Base-by-base conservation (phyloP, 2,797 vertebrate species). In the Leptoclinus maculatus region DNA sequence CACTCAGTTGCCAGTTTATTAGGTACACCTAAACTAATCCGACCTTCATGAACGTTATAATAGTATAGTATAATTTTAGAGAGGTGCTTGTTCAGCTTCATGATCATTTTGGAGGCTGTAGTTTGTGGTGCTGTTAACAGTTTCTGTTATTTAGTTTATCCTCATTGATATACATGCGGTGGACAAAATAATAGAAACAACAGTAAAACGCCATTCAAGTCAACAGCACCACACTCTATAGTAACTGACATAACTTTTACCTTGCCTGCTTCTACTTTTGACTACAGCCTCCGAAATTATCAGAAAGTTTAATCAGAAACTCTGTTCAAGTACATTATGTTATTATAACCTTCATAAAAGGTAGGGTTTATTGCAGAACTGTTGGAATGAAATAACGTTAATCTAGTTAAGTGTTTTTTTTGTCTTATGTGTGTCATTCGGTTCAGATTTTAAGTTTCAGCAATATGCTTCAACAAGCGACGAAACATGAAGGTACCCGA, bases 41-140 rank as follows among this genome's bases (percentile, higher is more conserved):
- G 3, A 12, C 0, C 0, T 32, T 0, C 27, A 29, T 45, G 9
- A 64, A 64, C 25, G 17, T 29, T 29, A 45, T 12, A 29, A 0
- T 19, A 3, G 1, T n/a, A 3, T 10, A n/a, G 14, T 34, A 19
- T 19, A 6, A 32, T 32, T 4, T 64, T 17, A 43, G 16, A 41
- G n/a, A 19, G 16, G 4, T 2, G 34, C 0, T 41, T 25, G 19
- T 64, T 43, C 8, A 17, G 11, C 1, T 64, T 32, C n/a, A n/a
- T n/a, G n/a, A n/a, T 29, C 29, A 5, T 29, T 29, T 32, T 32
- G 5, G 29, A 32, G 29, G 29, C 29, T 5, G 29, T 5, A 32
- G 29, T 32, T 32, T 32, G 5, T 36, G 62, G 10, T 32, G 43
- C 6, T 23, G 29, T 66, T 67, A 10, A 25, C 25, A n/a, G 19